A percentile compares a stretch with the other conserved stretches of the same genome.
These are phyloP conservation scores for Diarsia mendica DNA, from an alignment of 2,888 invertebrate species.

Conservation along the genomic window DNA sequence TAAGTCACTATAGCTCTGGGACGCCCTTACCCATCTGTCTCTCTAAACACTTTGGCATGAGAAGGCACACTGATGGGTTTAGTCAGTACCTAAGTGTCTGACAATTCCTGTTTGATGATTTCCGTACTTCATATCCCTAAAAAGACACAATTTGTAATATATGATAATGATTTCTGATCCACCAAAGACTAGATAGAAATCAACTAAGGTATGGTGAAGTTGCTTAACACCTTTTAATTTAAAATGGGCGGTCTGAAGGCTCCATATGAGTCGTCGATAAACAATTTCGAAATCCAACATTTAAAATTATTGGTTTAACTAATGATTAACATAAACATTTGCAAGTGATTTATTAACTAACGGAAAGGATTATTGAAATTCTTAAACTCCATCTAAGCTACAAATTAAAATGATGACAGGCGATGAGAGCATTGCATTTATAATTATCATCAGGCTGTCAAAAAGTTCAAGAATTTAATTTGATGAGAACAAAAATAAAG, in stretches of 20 bases:
- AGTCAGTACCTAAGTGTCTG: too few relatives aligned
- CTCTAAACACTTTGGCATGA: too few relatives aligned
- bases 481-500: slow-evolving; percentile 30
- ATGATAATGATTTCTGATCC: too few relatives aligned
- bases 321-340: slow-evolving; percentile 40
- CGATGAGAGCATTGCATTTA: slow-evolving; percentile 48
- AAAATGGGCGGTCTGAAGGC: slow-evolving; percentile 1
- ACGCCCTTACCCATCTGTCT: too few relatives aligned
- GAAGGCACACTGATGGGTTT: too few relatives aligned
- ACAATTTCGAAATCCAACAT: slow-evolving; percentile 25
- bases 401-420: slow-evolving; percentile 38
- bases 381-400: slow-evolving; percentile 16
- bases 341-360: slow-evolving; percentile 35
- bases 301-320: slow-evolving; percentile 30
- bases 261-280: background rate
- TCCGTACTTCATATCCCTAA: too few relatives aligned
- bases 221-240: slow-evolving; percentile 4
- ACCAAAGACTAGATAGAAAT: background rate
- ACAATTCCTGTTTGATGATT: too few relatives aligned
- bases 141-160: too few relatives aligned
- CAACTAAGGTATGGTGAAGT: background rate
- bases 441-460: slow-evolving; percentile 50
- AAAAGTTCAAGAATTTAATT: slow-evolving; percentile 28
- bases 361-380: slow-evolving; percentile 11
- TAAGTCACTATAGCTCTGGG: too few relatives aligned